Conservation (phyloP, 2,888 invertebrate genomes). For the Caenorhabditis japonica region DNA sequence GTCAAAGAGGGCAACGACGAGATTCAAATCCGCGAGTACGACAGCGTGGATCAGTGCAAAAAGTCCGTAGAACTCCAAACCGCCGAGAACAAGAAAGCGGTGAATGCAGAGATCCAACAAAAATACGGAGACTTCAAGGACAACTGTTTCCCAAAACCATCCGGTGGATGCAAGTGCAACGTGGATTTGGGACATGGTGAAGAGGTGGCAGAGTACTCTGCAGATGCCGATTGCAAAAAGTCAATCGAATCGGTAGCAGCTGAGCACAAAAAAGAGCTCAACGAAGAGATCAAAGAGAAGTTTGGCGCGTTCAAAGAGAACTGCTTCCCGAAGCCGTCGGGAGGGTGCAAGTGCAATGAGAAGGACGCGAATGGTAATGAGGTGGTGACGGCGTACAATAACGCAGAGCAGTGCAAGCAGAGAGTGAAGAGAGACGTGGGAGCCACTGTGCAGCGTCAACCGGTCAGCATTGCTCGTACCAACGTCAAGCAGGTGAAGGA, state of each 20-base stretch:
- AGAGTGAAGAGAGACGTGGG: conserved; percentile 57
- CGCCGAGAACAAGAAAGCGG: conserved; percentile 62
- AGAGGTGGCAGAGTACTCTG: conserved; percentile 55
- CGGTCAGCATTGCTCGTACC: conserved; percentile 31
- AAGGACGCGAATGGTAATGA: conserved; percentile 73
- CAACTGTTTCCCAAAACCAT: conserved; percentile 69
- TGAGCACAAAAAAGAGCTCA: conserved; percentile 73
- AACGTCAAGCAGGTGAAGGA: conserved; percentile 37
- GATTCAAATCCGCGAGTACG: conserved; percentile 56
- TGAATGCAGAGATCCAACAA: conserved; percentile 61
- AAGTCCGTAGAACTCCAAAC: conserved; percentile 66
- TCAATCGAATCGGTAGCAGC: conserved; percentile 63
- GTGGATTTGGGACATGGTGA: conserved; percentile 68
- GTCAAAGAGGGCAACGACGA: conserved; percentile 66
- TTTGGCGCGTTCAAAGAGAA: conserved; percentile 71
- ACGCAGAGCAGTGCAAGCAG: conserved; percentile 66
- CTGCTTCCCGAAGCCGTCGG: conserved; percentile 72
- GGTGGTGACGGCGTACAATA: conserved; percentile 67
- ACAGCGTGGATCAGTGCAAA: conserved; percentile 62
- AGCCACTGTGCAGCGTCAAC: conserved; percentile 42
- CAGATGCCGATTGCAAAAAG: conserved; percentile 63
- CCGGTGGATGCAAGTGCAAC: conserved; percentile 69
- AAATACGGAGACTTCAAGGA: conserved; percentile 70
- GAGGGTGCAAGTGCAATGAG: conserved; percentile 74
- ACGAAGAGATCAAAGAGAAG: conserved; percentile 74